These are phyloP conservation scores for Canis aureus DNA, from an alignment of 2,113 vertebrate species.

Conservation along the genomic window DNA sequence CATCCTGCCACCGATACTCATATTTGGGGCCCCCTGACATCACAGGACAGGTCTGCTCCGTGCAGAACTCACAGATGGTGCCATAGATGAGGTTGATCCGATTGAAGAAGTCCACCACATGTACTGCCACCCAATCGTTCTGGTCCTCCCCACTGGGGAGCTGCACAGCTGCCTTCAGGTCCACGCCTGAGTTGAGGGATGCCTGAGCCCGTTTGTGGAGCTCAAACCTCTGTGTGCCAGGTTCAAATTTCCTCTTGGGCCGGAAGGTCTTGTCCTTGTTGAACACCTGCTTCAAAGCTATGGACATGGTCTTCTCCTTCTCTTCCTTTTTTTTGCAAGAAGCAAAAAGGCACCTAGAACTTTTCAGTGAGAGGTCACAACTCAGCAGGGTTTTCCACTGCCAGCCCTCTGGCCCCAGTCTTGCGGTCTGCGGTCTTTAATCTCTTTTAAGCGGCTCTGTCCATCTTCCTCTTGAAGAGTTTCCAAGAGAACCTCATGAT, in stretches of 20 bases:
- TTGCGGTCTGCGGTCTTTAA: not conserved
- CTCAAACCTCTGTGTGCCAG: constrained; percentile 93
- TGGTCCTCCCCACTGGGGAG: constrained; percentile 91
- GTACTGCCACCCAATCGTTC: constrained; percentile 93
- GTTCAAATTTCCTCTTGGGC: constrained; percentile 93
- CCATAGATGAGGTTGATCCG: constrained; percentile 94
- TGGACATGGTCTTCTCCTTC: constrained; percentile 88
- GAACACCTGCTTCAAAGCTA: constrained; percentile 92
- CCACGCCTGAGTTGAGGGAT: constrained; percentile 89
- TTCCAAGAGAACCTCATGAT: constrained; percentile 74
- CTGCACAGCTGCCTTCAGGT: constrained; percentile 91
- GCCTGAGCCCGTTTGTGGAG: constrained; percentile 92
- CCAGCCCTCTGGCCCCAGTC: constrained; percentile 64
- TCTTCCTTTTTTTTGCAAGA: constrained; percentile 69
- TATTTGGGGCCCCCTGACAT: constrained; percentile 94
- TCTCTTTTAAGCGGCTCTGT: constrained; percentile 63
- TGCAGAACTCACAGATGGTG: constrained; percentile 94
- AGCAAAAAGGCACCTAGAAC: constrained; percentile 74
- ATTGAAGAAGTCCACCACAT: constrained; percentile 94
- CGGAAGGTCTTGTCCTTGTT: constrained; percentile 94
- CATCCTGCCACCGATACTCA: constrained; percentile 94
- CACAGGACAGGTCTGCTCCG: constrained; percentile 91
- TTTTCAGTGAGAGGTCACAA: constrained; percentile 71
- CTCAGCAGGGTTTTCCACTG: constrained; percentile 67
- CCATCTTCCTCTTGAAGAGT: constrained; percentile 77